Evolutionary conservation across 2,113 vertebrate genomes (phyloP).

Genomic region (Sporophila hypoxantha): DNA sequence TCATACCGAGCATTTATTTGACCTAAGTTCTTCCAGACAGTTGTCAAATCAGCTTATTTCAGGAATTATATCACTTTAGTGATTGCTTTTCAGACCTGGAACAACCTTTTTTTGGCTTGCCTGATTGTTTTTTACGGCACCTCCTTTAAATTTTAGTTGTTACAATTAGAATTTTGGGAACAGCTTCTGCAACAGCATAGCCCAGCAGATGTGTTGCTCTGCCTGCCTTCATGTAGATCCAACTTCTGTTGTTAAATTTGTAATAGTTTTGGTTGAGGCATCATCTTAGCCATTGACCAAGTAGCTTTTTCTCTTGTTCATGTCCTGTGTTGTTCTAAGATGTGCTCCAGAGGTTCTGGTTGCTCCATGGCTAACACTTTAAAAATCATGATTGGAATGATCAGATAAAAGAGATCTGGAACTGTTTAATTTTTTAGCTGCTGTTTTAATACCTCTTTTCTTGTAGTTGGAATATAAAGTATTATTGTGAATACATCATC

Average conservation of each 20-base stretch:
- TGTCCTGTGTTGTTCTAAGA: not conserved
- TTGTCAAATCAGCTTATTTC: not conserved
- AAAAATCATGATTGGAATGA: not conserved
- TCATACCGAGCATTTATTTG: not conserved
- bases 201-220: not conserved
- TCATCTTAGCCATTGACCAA: not conserved
- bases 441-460: not conserved
- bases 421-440: not conserved
- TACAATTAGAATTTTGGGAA: not conserved
- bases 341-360: not conserved
- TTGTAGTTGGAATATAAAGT: not conserved
- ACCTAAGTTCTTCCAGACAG: not conserved
- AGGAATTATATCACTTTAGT: not conserved
- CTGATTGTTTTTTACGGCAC: not conserved
- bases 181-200: not conserved
- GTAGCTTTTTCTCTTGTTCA: not conserved
- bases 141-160: not conserved
- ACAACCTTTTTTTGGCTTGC: not conserved
- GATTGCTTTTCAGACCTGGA: not conserved
- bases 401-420: not conserved
- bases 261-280: not conserved
- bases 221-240: not conserved
- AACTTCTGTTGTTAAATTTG: not conserved
- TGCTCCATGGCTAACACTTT: not conserved
- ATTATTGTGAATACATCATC: conserved; percentile 8